These are phyloP conservation scores for Accipiter cooperii DNA, from an alignment of 2,113 vertebrate genomes.

Conservation along the genomic window DNA sequence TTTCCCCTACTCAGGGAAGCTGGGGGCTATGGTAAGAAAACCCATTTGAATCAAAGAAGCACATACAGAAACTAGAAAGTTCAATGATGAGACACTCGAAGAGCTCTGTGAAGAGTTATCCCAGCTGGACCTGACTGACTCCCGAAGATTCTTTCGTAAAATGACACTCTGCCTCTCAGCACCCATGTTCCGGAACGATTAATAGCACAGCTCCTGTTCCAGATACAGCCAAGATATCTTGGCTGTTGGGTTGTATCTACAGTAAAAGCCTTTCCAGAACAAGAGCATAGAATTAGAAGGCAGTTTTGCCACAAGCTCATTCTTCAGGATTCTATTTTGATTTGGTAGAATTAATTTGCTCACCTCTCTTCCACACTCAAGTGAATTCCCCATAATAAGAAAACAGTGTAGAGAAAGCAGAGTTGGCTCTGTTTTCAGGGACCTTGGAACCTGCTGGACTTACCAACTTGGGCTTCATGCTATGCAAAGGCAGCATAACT, in stretches of 20 bases:
- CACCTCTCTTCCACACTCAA: background rate
- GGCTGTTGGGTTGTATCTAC: background rate
- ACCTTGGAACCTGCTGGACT: background rate
- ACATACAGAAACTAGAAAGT: background rate
- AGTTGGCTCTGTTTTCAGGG: background rate
- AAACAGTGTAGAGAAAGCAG: background rate
- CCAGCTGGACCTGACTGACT: background rate
- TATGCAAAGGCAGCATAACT: background rate
- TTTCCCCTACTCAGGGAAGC: background rate
- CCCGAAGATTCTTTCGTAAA: background rate
- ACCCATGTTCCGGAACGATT: background rate
- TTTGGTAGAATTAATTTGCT: background rate
- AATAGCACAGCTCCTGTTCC: background rate
- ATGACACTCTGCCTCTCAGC: background rate
- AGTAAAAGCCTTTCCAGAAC: background rate
- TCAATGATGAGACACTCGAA: background rate
- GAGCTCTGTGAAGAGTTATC: background rate
- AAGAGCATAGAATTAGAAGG: background rate
- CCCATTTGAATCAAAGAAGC: background rate
- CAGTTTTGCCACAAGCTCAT: background rate
- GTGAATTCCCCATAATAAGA: background rate
- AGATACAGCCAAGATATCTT: background rate
- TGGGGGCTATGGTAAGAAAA: background rate
- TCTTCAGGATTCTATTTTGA: background rate
- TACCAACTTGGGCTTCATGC: background rate